phyloP scores from a whole-genome alignment of 2,888 invertebrate genomes.

The Melieria crassipennis region DNA sequence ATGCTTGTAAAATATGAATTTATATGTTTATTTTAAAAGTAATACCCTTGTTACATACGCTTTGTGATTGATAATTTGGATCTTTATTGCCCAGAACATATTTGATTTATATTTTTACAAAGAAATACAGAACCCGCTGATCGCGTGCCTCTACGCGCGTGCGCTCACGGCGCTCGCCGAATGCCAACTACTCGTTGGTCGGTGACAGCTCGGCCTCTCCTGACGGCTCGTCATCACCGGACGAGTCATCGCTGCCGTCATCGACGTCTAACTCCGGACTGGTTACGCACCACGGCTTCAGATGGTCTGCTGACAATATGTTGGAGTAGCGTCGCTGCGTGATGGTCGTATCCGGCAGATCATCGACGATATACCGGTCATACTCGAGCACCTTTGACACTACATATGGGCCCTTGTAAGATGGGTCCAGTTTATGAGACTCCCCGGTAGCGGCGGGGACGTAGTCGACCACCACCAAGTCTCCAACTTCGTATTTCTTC shows the following conservation, averaged over 20 bases:
- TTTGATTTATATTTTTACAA: too few species aligned
- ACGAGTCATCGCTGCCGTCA: too few species aligned
- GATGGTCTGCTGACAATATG: constrained; percentile 34
- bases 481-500: constrained; percentile 21
- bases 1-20: too few species aligned
- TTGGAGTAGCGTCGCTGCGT: constrained; percentile 32
- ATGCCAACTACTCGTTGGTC: too few species aligned
- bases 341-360: constrained; percentile 23
- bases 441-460: constrained; percentile 34
- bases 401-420: constrained; percentile 36
- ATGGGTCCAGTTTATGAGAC: constrained; percentile 36
- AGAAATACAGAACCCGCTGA: too few species aligned
- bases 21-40: too few species aligned
- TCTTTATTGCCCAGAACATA: too few species aligned
- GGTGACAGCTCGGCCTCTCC: too few species aligned
- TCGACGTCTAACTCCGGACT: constrained; percentile 17
- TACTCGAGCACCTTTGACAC: constrained; percentile 29
- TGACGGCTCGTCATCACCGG: not conserved
- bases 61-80: too few species aligned
- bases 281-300: constrained; percentile 34
- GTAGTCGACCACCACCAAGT: constrained; percentile 33
- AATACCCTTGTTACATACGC: too few species aligned
- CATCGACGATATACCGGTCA: constrained; percentile 36
- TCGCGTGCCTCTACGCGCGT: too few species aligned
- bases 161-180: too few species aligned